A percentile compares a stretch with the other conserved stretches of the same genome.
phyloP scores from a whole-genome alignment of 2,113 vertebrate genomes.

The Notechis scutatus region DNA sequence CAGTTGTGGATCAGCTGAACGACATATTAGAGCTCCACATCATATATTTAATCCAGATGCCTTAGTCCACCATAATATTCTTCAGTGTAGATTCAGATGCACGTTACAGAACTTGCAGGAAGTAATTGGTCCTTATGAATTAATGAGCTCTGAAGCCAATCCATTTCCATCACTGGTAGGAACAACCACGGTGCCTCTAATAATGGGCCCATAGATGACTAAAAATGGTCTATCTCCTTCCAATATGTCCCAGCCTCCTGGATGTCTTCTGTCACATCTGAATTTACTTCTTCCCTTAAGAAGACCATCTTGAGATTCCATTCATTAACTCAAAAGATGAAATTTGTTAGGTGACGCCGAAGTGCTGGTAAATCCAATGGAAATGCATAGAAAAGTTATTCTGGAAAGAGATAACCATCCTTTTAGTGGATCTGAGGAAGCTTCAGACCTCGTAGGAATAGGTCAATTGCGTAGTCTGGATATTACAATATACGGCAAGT shows the following conservation, averaged over 20 bases:
- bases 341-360: no score
- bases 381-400: neutral
- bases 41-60: neutral
- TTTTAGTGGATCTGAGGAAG: neutral
- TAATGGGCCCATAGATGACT: neutral
- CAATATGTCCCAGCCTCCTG: neutral
- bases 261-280: neutral
- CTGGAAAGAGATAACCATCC: neutral
- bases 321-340: neutral
- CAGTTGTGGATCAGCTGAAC: neutral
- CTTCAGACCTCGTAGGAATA: accelerated
- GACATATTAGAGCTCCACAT: neutral
- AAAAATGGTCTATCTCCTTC: neutral
- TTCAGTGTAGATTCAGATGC: neutral
- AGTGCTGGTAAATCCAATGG: neutral
- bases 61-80: neutral
- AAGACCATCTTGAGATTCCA: neutral
- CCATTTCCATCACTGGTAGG: neutral
- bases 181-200: neutral
- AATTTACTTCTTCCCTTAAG: neutral
- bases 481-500: slow-evolving; percentile 59
- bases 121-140: neutral
- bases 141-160: neutral
- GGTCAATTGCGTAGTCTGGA: slow-evolving; percentile 51
- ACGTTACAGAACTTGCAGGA: neutral